phyloP scores from a whole-genome alignment of 2,113 vertebrate species.

The Spheniscus mendiculus region DNA sequence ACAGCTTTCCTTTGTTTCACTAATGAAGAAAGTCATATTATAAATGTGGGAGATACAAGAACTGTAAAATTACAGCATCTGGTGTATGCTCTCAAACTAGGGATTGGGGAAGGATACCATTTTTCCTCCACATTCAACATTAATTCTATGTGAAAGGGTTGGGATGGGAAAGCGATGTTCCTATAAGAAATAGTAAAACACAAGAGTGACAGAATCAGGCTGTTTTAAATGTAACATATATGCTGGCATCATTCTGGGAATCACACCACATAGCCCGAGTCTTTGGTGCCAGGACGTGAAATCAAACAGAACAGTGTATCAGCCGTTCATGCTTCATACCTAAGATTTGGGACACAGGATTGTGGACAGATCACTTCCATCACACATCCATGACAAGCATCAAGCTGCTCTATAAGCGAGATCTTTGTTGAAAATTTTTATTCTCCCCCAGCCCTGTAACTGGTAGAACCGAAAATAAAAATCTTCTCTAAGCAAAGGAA shows the following conservation, averaged over 20 bases:
- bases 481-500: background rate
- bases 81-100: background rate
- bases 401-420: background rate
- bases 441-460: background rate
- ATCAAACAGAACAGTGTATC: background rate
- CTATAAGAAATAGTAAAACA: background rate
- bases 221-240: background rate
- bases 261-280: background rate
- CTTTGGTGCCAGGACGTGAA: background rate
- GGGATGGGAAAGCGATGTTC: background rate
- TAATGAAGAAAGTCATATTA: accelerated
- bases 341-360: background rate
- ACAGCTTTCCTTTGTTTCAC: background rate
- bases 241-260: background rate
- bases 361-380: constrained; percentile 42
- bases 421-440: constrained; percentile 2
- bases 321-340: background rate
- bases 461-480: constrained; percentile 21
- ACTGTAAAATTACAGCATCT: background rate
- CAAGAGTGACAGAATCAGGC: background rate
- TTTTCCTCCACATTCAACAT: background rate
- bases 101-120: accelerated
- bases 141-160: background rate
- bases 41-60: background rate
- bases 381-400: constrained; percentile 16